These are phyloP conservation scores for Acrobeloides nanus DNA, from an alignment of 2,888 invertebrate species.

Conservation along the genomic window DNA sequence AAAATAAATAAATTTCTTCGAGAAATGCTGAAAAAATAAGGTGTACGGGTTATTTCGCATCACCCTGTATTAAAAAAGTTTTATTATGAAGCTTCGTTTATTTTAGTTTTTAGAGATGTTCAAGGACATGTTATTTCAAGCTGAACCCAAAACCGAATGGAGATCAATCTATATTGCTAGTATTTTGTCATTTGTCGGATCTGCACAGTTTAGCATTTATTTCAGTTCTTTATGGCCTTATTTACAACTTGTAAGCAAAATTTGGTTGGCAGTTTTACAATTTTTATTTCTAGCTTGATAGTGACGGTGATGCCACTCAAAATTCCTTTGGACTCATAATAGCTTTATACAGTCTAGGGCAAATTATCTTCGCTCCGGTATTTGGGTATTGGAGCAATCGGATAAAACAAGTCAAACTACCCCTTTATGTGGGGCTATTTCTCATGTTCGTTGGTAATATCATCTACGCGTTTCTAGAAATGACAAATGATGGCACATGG, in stretches of 20 bases:
- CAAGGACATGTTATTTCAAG: too few species aligned
- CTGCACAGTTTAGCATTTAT: slow-evolving; percentile 28
- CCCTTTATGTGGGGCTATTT: slow-evolving; percentile 39
- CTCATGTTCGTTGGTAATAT: slow-evolving; percentile 32
- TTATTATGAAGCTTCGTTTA: too few species aligned
- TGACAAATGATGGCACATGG: too few species aligned
- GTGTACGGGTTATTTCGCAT: too few species aligned
- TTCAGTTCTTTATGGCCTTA: slow-evolving; percentile 32
- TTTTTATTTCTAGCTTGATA: slow-evolving; percentile 7
- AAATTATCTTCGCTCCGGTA: slow-evolving; percentile 21
- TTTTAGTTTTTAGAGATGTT: too few species aligned
- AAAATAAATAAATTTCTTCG: too few species aligned
- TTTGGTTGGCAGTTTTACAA: not conserved
- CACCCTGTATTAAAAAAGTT: too few species aligned
- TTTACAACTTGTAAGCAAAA: slow-evolving; percentile 21
- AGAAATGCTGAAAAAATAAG: too few species aligned
- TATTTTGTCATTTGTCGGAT: slow-evolving; percentile 22
- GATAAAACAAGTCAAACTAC: slow-evolving; percentile 40
- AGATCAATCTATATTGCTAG: slow-evolving; percentile 29
- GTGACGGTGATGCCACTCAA: slow-evolving; percentile 14
- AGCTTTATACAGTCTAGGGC: slow-evolving; percentile 27
- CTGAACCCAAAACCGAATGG: slow-evolving; percentile 24
- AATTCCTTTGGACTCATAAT: slow-evolving; percentile 22
- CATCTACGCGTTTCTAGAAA: slow-evolving; percentile 46
- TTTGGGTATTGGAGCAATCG: slow-evolving; percentile 37